Evolutionary conservation across 2,888 invertebrate species (phyloP), one percentile per base, ranked within the genome.

Genomic region (Periphyllus acericola): DNA sequence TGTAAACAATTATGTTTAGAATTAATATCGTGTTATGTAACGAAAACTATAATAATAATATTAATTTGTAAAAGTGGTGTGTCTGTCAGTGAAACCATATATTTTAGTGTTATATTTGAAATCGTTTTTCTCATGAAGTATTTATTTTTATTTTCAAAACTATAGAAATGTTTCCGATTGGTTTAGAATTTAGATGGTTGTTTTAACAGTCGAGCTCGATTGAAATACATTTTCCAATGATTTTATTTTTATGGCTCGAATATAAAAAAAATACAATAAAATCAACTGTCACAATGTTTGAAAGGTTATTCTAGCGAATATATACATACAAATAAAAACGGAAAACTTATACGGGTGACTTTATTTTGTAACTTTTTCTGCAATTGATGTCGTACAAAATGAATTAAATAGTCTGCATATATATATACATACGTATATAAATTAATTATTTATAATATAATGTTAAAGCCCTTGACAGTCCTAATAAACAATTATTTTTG

Each of bases 161-260:
- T 40, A 79, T 25, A 55, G 55, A 3, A 68, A 84, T 68, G n/a
- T 79, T 79, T 79, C 14, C 34, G 36, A 85, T 85, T 52, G 78
- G 52, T 71, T 21, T 40, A 29, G 29, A 46, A 36, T 11, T 19
- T 9, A 9, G 5, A 60, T 46, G 68, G 68, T 34, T 34, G 71
- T 71, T 86, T 78, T 36, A 79, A 79, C 79, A 79, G 55, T 72
- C 36, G 3, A 71, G n/a, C n/a, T 78, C 34, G 21, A 86, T 86
- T 36, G 36, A 86, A 86, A 79, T 71, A 71, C 21, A 86, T 79
- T 86, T 86, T 46, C 79, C 79, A 55, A 79, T 79, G 55, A n/a
- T 79, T 29, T 71, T 78, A 78, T 71, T 79, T 84, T 86, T 86
- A 86, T 71, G 29, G 29, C 36, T n/a, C 3, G 34, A 55, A 55